These are phyloP conservation scores for Campaea margaritaria DNA, from an alignment of 2,888 invertebrate species.

Conservation along the genomic window DNA sequence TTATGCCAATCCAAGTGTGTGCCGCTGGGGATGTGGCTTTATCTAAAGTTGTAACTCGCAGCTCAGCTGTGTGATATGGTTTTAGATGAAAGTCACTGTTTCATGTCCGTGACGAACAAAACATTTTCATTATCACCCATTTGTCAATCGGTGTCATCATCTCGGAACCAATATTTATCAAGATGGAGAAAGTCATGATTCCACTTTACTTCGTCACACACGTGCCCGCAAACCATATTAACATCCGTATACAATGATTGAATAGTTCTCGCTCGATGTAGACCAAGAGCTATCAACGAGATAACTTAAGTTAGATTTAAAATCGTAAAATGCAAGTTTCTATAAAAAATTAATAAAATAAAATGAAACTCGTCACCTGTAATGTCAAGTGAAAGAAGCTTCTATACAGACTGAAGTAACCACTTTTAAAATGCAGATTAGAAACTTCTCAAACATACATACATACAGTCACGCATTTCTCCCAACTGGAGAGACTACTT, in stretches of 20 bases:
- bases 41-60: not conserved
- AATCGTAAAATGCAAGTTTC: no score
- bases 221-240: constrained; percentile 10
- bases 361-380: no score
- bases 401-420: no score
- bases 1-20: no score
- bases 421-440: no score
- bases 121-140: constrained; percentile 24
- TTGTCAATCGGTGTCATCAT: constrained; percentile 30
- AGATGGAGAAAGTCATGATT: constrained; percentile 34
- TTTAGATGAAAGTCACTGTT: not conserved
- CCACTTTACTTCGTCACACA: constrained; percentile 21
- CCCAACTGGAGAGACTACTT: no score
- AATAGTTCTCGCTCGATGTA: constrained; percentile 29
- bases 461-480: no score
- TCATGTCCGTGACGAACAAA: constrained; percentile 10
- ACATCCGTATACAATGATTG: constrained; percentile 44
- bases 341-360: no score
- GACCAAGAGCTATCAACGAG: not conserved
- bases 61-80: not conserved
- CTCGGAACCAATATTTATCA: constrained; percentile 35
- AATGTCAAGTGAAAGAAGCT: no score
- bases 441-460: no score
- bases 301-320: not conserved
- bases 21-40: not conserved